Evolutionary conservation across 2,888 invertebrate genomes (phyloP).

Genomic region (Myopa tessellatipennis): DNA sequence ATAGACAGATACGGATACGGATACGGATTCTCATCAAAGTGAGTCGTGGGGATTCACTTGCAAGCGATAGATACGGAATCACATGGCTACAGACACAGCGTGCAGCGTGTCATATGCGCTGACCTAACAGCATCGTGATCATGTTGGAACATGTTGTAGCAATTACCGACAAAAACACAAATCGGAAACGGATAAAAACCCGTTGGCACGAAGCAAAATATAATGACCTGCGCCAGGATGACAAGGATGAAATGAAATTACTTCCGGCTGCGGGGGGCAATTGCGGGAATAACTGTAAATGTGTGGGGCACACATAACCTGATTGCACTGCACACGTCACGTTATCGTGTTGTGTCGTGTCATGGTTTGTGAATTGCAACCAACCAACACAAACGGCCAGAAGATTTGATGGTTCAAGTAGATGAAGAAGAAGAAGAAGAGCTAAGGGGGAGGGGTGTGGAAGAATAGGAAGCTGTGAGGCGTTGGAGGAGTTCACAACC

Average conservation of each 20-base stretch:
- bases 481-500: no score
- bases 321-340: conserved; percentile 14
- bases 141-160: neutral
- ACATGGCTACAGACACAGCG: neutral
- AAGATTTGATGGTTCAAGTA: neutral
- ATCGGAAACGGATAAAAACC: conserved; percentile 17
- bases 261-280: neutral
- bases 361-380: neutral
- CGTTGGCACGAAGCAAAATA: conserved; percentile 28
- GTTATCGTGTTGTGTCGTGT: neutral
- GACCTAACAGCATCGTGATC: neutral
- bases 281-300: neutral
- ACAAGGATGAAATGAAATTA: conserved; percentile 23
- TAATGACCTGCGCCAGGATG: conserved; percentile 23
- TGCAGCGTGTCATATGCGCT: neutral
- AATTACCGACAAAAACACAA: conserved; percentile 23
- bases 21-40: no score
- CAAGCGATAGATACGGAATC: neutral
- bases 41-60: no score
- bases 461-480: no score
- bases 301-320: neutral
- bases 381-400: neutral
- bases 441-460: neutral
- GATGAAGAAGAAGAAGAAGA: neutral
- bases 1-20: neutral